Evolutionary conservation across 2,797 vertebrate species (phyloP), one percentile per base, ranked within the genome.

Genomic region (Protonibea diacanthus): DNA sequence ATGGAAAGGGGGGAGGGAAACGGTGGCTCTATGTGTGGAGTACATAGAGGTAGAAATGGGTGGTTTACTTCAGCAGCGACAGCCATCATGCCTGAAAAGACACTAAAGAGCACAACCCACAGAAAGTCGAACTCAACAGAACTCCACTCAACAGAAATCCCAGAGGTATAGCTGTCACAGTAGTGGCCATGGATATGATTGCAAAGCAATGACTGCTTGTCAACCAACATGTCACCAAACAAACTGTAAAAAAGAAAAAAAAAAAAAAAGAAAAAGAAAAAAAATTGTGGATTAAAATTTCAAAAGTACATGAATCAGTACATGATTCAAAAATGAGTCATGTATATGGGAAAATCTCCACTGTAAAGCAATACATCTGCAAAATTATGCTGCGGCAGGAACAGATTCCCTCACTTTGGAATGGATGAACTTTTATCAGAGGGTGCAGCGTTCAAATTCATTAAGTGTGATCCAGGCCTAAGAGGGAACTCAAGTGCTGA

Each of bases 401-500:
- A 70, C 40, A 71, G 20, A 82, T 70, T 63, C 33, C 63, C 58
- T 71, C 51, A 20, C 23, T 75, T 38, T 25, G 10, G 45, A 79
- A 60, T 74, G 58, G 78, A 85, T 69, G 21, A 74, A 62, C 71
- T 59, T 71, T 75, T 56, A 79, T 74, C 33, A 58, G 51, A 33
- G 55, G 80, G 73, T 7, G 21, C 69, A 2, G 9, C 73, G 74
- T 84, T 88, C 61, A 72, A 69, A 87, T 88, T 86, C 77, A 86
- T 87, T 85, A 76, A 71, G 60, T 51, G 59, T 40, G 61, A 90
- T 85, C 83, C 49, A 17, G 73, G 74, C 74, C 82, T 84, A 13
- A 78, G 77, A 82, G 71, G 63, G 59, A 86, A 80, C 71, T 86
- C 45, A 8, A 87, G 81, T 74, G 69, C 83, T 74, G 70, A 81